A percentile compares a stretch with the other conserved stretches of the same genome.
Evolutionary conservation across 2,888 invertebrate species (phyloP).

Genomic region (Baronia brevicornis): DNA sequence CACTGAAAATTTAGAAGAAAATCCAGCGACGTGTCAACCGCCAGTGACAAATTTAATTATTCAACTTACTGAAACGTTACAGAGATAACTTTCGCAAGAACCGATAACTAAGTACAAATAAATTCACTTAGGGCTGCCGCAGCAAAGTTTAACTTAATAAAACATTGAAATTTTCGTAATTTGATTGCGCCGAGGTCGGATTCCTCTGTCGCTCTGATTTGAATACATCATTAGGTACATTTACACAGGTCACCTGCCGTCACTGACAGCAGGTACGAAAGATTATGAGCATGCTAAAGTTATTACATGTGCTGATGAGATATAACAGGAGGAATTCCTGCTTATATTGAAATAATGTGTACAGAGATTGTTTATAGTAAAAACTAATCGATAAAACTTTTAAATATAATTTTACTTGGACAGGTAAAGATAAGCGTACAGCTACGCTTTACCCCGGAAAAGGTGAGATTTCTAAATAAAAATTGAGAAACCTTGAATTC

Average conservation of each 20-base stretch:
- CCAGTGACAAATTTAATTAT: conserved; percentile 73
- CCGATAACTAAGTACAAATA: conserved; percentile 74
- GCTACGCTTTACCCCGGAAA: too few relatives aligned
- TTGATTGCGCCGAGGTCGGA: conserved; percentile 61
- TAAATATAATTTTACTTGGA: too few relatives aligned
- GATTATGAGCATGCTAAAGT: too few relatives aligned
- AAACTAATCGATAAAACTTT: too few relatives aligned
- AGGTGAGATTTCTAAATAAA: too few relatives aligned
- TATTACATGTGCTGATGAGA: too few relatives aligned
- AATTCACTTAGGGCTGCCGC: conserved; percentile 72
- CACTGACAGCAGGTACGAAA: too few relatives aligned
- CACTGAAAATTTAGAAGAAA: conserved; percentile 63
- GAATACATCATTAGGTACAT: conserved; percentile 66
- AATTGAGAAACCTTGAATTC: too few relatives aligned
- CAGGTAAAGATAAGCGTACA: too few relatives aligned
- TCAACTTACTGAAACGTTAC: conserved; percentile 73
- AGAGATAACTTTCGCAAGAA: conserved; percentile 69
- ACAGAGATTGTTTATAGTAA: too few relatives aligned
- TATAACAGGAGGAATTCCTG: too few relatives aligned
- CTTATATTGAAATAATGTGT: too few relatives aligned
- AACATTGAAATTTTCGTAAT: conserved; percentile 72
- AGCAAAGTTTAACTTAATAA: conserved; percentile 74
- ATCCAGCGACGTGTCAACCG: conserved; percentile 70
- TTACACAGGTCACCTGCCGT: conserved; percentile 34
- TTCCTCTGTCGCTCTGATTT: conserved; percentile 54